A percentile compares a stretch with the other conserved stretches of the same genome.
Conservation (phyloP, 2,113 vertebrate genomes). For the Shinisaurus crocodilurus region DNA sequence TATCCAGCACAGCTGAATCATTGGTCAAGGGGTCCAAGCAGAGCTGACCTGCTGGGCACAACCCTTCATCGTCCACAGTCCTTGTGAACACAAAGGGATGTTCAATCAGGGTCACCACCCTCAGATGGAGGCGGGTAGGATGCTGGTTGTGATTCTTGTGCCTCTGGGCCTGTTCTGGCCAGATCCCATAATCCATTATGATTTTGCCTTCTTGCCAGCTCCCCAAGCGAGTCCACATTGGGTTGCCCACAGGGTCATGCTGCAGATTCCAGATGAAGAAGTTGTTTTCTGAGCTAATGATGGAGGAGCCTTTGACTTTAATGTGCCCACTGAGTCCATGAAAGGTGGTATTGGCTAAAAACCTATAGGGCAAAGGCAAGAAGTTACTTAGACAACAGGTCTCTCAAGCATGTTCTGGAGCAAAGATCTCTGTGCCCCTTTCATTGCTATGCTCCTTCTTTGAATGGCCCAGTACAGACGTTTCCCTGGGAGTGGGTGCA, state of each 20-base stretch:
- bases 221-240: slow-evolving; percentile 92
- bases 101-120: slow-evolving; percentile 93
- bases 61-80: slow-evolving; percentile 92
- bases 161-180: slow-evolving; percentile 86
- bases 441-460: background rate
- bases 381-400: slow-evolving; percentile 29
- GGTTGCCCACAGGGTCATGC: slow-evolving; percentile 91
- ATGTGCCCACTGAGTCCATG: slow-evolving; percentile 91
- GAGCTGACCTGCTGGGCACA: slow-evolving; percentile 92
- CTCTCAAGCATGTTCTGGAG: background rate
- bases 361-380: slow-evolving; percentile 77
- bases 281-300: slow-evolving; percentile 89
- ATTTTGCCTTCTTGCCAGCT: slow-evolving; percentile 90
- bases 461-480: background rate
- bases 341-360: slow-evolving; percentile 93
- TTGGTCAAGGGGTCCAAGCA: slow-evolving; percentile 94
- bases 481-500: background rate
- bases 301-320: slow-evolving; percentile 85
- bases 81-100: slow-evolving; percentile 94
- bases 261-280: slow-evolving; percentile 97
- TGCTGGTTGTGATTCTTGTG: slow-evolving; percentile 78
- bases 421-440: background rate
- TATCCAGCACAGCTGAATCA: slow-evolving; percentile 83
- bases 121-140: slow-evolving; percentile 84
- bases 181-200: slow-evolving; percentile 88